Conservation (phyloP, 2,113 vertebrate genomes). For the Coracopsis vasa region DNA sequence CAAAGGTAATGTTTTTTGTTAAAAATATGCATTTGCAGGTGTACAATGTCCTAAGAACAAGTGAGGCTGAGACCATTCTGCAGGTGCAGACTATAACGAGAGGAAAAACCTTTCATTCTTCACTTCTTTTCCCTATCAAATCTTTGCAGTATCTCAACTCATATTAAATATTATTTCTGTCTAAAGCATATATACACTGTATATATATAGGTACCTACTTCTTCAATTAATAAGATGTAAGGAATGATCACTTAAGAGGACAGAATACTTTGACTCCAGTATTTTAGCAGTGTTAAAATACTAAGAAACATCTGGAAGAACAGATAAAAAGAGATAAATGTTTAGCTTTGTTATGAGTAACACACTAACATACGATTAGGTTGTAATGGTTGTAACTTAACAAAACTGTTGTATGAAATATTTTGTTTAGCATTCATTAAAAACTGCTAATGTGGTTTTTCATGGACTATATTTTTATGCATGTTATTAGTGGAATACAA, state of each 20-base stretch:
- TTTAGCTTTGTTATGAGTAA: constrained; percentile 79
- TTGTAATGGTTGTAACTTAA: constrained; percentile 79
- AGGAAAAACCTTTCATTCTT: constrained; percentile 55
- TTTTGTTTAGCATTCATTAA: constrained; percentile 81
- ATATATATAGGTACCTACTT: constrained; percentile 9
- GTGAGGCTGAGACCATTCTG: constrained; percentile 11
- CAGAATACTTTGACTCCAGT: constrained; percentile 61
- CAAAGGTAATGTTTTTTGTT: constrained; percentile 51
- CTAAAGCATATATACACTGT: constrained; percentile 41
- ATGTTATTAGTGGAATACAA: constrained; percentile 79
- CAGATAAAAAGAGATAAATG: constrained; percentile 74
- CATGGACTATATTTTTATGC: constrained; percentile 74
- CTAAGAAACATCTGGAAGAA: constrained; percentile 77
- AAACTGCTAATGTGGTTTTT: constrained; percentile 80
- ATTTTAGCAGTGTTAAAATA: constrained; percentile 59
- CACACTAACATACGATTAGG: constrained; percentile 75
- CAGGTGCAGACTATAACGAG: constrained; percentile 59
- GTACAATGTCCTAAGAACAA: constrained; percentile 39
- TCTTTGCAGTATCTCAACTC: constrained; percentile 47
- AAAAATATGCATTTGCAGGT: constrained; percentile 60
- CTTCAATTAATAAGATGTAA: constrained; percentile 57
- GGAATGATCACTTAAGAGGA: constrained; percentile 48
- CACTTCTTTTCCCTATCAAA: constrained; percentile 55
- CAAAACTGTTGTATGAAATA: constrained; percentile 82
- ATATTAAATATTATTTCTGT: constrained; percentile 47